Evolutionary conservation across 1,140 invertebrate species (phyloP).

Genomic region (Ceratina japonica): DNA sequence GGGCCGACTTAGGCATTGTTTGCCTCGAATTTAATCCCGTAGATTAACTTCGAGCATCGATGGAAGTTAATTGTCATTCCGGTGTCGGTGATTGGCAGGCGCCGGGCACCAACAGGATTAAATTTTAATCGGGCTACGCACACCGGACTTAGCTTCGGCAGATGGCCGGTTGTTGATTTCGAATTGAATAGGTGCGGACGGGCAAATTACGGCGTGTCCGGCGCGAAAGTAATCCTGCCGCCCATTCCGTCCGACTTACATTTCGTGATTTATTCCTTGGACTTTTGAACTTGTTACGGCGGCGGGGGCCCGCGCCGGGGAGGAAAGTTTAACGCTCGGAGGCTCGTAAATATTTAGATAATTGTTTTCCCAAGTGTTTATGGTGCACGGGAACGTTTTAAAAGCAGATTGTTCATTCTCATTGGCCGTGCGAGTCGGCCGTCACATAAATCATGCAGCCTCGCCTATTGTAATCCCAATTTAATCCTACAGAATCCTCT

Average conservation of each 20-base stretch:
- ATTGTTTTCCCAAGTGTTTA: slow-evolving; percentile 12
- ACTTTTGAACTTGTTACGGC: neutral
- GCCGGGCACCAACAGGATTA: slow-evolving; percentile 36
- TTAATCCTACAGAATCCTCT: slow-evolving; percentile 43
- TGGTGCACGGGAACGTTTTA: neutral
- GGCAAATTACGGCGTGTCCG: too few species aligned
- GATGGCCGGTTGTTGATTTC: slow-evolving; percentile 11
- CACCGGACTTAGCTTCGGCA: slow-evolving; percentile 21
- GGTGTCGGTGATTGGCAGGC: slow-evolving; percentile 39
- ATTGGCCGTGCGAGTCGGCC: slow-evolving; percentile 2
- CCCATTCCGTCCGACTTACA: neutral
- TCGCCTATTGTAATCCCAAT: slow-evolving; percentile 30
- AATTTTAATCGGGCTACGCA: slow-evolving; percentile 55
- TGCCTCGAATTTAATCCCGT: slow-evolving; percentile 40
- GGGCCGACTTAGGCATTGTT: neutral
- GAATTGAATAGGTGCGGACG: neutral
- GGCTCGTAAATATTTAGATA: slow-evolving; percentile 17
- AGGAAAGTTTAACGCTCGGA: neutral
- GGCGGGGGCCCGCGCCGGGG: neutral
- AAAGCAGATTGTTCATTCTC: slow-evolving; percentile 26
- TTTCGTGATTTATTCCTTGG: neutral
- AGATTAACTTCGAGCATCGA: slow-evolving; percentile 37
- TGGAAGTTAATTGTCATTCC: slow-evolving; percentile 35
- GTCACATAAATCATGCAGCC: slow-evolving; percentile 23
- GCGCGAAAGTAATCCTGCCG: neutral